A percentile compares a stretch with the other conserved stretches of the same genome.
phyloP scores from a whole-genome alignment of 1,140 invertebrate species.

The Leptopilina boulardi region DNA sequence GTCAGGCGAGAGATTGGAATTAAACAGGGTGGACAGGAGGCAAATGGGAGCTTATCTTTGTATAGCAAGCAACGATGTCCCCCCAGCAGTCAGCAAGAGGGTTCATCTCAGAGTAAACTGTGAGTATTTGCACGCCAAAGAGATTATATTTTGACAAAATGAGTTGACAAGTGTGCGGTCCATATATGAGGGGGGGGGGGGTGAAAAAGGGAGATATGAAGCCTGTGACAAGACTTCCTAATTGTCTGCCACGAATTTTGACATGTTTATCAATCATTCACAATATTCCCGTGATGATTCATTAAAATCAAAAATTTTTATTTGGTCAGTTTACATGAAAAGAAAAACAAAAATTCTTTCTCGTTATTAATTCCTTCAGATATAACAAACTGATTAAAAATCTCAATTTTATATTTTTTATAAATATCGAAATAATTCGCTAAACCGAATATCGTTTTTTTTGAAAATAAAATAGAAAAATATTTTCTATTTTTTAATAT shows the following conservation, averaged over 20 bases:
- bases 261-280: constrained; percentile 9
- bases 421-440: no score
- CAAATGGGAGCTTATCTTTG: constrained; percentile 87
- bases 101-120: constrained; percentile 86
- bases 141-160: constrained; percentile 25
- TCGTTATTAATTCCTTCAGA: no score
- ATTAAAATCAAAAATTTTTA: no score
- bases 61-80: constrained; percentile 86
- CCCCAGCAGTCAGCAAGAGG: constrained; percentile 85
- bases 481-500: no score
- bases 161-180: constrained; percentile 29
- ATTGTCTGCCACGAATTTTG: constrained; percentile 22
- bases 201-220: no score
- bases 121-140: constrained; percentile 77
- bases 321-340: no score
- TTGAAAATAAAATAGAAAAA: no score
- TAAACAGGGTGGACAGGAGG: constrained; percentile 81
- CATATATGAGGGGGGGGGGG: no score
- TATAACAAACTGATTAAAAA: no score
- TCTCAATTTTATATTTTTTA: no score
- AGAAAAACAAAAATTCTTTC: no score
- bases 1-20: constrained; percentile 79
- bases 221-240: not conserved
- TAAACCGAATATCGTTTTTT: no score
- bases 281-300: not conserved